Base-by-base conservation (phyloP, 2,797 vertebrate genomes). In the Pseudotriccus pelzelni region DNA sequence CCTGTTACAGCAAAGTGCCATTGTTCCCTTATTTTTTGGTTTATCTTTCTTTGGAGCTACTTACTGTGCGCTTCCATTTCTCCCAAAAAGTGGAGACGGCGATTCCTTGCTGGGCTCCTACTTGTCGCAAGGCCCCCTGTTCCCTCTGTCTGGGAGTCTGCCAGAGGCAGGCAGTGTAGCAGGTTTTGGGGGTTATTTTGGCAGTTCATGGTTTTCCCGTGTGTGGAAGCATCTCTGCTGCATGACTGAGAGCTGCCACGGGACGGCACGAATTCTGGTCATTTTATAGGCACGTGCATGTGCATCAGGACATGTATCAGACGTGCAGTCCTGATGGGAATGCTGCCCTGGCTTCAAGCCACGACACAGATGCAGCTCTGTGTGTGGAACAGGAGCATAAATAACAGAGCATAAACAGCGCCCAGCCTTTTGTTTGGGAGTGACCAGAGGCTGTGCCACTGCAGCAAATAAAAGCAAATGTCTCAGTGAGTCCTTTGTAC, bases 281-380 rank as follows among this genome's bases (percentile, higher is more conserved):
- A 30, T 80, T 55, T 47, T 47, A 5, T 43, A 27, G 56, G 43
- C 2, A 27, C 7, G 0, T 14, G 7, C 12, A 3, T 4, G 3
- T 73, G 17, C 27, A 50, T 23, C 13, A 25, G 69, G 60, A 55
- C 4, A 0, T 56, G 1, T 2, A 9, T 59, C 22, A 67, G 52
- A 34, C 20, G 3, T 36, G 11, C 23, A 55, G 0, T 36, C 43
- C 24, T 70, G 24, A 20, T 47, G 34, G n/a, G 32, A 34, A 41
- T 66, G 77, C 37, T 74, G 23, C 39, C 2, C 1, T n/a, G 52
- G 36, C 69, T 87, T 91, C 24, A 32, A 32, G 46, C 74, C 24
- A 1, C 37, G 53, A 18, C 72, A 27, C 1, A 3, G 37, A 24
- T 62, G 27, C 49, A 59, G 28, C 6, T 84, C 7, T 22, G 14